Evolutionary conservation across 2,113 vertebrate genomes (phyloP).

Genomic region (Columba janthina): DNA sequence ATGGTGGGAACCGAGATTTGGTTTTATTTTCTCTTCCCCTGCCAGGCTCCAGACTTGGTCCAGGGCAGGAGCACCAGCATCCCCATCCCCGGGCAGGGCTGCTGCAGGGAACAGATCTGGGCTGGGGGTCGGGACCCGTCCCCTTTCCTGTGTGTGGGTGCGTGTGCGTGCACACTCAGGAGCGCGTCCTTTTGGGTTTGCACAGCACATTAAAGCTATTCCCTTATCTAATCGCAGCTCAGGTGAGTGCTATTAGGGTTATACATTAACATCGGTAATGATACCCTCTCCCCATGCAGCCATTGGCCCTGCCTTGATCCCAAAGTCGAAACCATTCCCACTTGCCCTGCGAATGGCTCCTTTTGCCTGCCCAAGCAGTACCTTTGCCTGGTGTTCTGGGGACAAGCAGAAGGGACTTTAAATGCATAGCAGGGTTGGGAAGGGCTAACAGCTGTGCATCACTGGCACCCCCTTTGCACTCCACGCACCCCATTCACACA

Average conservation of each 20-base stretch:
- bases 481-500: fast-evolving
- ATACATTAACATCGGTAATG: slow-evolving; percentile 63
- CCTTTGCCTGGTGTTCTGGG: neutral
- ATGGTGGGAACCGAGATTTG: neutral
- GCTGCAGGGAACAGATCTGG: neutral
- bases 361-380: neutral
- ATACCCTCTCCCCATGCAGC: slow-evolving; percentile 41
- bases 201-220: slow-evolving; percentile 71
- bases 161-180: neutral
- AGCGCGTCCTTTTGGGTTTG: slow-evolving; percentile 36
- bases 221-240: slow-evolving; percentile 66
- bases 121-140: neutral
- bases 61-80: neutral
- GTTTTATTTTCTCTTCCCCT: neutral
- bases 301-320: slow-evolving; percentile 65
- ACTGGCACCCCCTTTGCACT: neutral
- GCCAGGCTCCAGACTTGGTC: neutral
- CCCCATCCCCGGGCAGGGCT: neutral
- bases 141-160: neutral
- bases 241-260: slow-evolving; percentile 73
- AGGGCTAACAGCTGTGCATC: neutral
- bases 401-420: neutral
- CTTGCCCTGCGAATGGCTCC: neutral
- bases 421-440: neutral
- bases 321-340: slow-evolving; percentile 33